Evolutionary conservation across 2,113 vertebrate species (phyloP).

Genomic region (Lethenteron reissneri): DNA sequence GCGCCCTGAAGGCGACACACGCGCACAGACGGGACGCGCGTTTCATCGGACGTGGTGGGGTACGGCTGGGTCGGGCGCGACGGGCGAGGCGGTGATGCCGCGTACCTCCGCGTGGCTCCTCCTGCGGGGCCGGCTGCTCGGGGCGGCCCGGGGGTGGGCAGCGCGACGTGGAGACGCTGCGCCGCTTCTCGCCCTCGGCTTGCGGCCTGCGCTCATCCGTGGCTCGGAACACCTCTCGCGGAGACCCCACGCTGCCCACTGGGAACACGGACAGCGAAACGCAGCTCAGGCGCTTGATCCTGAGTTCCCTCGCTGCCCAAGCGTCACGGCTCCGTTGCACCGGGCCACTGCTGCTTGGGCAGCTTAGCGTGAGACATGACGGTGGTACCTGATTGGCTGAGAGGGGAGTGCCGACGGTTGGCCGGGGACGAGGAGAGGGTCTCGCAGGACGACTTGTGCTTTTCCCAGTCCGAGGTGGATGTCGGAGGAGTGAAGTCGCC

Average conservation of each 20-base stretch:
- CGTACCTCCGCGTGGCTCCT: too few relatives aligned
- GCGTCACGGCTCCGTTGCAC: too few relatives aligned
- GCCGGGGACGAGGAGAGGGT: slow-evolving; percentile 2
- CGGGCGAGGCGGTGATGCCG: too few relatives aligned
- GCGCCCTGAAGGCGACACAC: too few relatives aligned
- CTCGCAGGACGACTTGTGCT: not conserved
- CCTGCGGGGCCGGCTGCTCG: not conserved
- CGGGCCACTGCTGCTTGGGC: too few relatives aligned
- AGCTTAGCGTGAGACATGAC: too few relatives aligned
- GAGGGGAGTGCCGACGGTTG: not conserved
- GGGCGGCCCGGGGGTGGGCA: not conserved
- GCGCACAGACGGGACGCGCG: too few relatives aligned
- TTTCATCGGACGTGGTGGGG: too few relatives aligned
- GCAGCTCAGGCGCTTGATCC: too few relatives aligned
- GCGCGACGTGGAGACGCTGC: not conserved
- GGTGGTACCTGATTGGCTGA: slow-evolving; percentile 2
- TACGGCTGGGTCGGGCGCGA: too few relatives aligned
- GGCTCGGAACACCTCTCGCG: slow-evolving; percentile 3
- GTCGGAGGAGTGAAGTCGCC: not conserved
- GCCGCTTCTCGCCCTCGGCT: slow-evolving; percentile 3
- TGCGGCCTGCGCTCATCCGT: not conserved
- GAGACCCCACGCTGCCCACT: slow-evolving; percentile 1
- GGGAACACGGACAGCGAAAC: too few relatives aligned
- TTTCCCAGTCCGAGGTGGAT: not conserved
- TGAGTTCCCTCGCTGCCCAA: too few relatives aligned